Evolutionary conservation across 1,140 invertebrate genomes (phyloP), one percentile per base, ranked within the genome.

Genomic region (Drosophila ficusphila): DNA sequence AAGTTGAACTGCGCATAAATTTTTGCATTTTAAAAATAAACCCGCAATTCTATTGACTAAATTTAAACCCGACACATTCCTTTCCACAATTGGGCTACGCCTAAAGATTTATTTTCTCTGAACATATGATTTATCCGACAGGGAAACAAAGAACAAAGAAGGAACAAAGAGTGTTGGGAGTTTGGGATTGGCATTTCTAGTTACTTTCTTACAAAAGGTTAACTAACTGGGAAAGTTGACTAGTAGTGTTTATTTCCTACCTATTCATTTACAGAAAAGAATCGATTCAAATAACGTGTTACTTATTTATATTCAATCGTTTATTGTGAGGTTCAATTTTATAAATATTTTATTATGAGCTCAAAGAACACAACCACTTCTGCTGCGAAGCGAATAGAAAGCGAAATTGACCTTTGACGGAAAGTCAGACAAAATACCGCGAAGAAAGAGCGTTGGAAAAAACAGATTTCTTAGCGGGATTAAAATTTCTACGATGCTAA

Each of bases 371-470:
- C 14, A 19, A n/a, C 34, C 4, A 12, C 6, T 14, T 25, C 18
- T 1, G 7, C 1, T 1, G n/a, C 9, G 31, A 34, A 34, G 51
- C 21, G 53, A 23, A 54, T 33, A 42, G 52, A 79, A 85, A 79
- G 61, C 65, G 71, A 85, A 86, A 79, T 76, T 86, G 61, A 79
- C 81, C 81, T 86, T 56, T 79, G 38, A 62, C 41, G 47, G 47
- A 44, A 51, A 46, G n/a, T 4, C 31, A 6, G 12, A 6, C n/a
- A 36, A 52, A 51, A 11, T 23, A 47, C 14, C 8, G 3, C 31
- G 3, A 46, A 27, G 33, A 65, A 31, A 48, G 21, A 42, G 12
- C 18, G 19, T 41, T 31, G 23, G 12, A 65, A 23, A 65, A 51
- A 51, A 25, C 16, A 9, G 53, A 73, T 64, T 73, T 73, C 36